Base-by-base conservation (phyloP, 2,113 vertebrate species). In the Pollachius pollachius region DNA sequence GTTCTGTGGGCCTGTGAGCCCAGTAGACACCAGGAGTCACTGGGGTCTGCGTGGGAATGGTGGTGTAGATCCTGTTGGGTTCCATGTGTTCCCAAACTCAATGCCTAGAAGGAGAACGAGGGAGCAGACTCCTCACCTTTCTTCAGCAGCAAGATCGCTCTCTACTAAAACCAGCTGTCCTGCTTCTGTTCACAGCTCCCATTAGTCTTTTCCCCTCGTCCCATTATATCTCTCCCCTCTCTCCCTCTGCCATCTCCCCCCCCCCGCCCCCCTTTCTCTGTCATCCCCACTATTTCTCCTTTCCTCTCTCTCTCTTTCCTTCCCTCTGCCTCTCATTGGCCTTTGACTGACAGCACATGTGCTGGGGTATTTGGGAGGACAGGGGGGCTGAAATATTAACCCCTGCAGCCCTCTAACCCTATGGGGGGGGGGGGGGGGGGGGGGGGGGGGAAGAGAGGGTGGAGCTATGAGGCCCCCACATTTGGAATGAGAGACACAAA, bases 261-360 rank as follows among this genome's bases (percentile, higher is more conserved):
- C 68, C 68, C 64, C 70, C 17, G 77, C 30, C 65, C 30, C 52
- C 64, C 68, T 67, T 21, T 25, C 52, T 67, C 48, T 67, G 37
- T 58, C 54, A 11, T 41, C 27, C 41, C n/a, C 59, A 52, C 59
- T 52, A 9, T 62, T 8, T 23, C 34, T 52, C 59, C 37, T 56
- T 60, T 27, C 11, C 65, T 27, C 48, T 64, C 21, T 54, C 62
- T 68, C 74, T 64, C 15, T 59, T 52, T 64, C 23, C 64, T 48
- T 64, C 48, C 6, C 52, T 64, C 52, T 65, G 16, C 52, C 63
- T 69, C 74, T 16, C 37, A 30, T 62, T 72, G 17, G 61, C 0
- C 64, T 80, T 23, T 87, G 89, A 90, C 82, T 90, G 89, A 90
- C 89, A 89, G 89, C 89, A 90, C 89, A 90, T 90, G 87, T 90